Evolutionary conservation across 2,797 vertebrate species (phyloP), one percentile per base, ranked within the genome.

Genomic region (Botia almorhae): DNA sequence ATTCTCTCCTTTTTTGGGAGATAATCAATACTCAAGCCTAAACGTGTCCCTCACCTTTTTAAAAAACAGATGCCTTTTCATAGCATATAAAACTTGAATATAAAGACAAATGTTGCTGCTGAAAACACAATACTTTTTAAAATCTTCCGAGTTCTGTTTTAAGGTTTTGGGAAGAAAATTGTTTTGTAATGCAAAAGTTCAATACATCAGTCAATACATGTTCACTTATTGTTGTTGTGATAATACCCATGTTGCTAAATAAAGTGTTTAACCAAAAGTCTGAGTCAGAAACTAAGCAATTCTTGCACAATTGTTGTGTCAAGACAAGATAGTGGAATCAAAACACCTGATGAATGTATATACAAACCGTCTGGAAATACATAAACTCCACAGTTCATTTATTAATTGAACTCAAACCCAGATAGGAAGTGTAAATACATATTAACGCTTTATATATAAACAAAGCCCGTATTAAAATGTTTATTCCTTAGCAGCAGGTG

Each of bases 401-500:
- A 58, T 23, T 23, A 0, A 26, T 13, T 14, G 12, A 26, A 13
- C 26, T 12, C 0, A 23, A 26, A 0, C 4, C 11, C 3, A 13
- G 12, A 13, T 60, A 12, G 21, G 10, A 23, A 12, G 10, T 51
- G 3, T 50, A 12, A 50, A 48, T 26, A 48, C 2, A 48, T 48
- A 10, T 48, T 48, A 10, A 48, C 6, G 48, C 13, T 50, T 12
- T 50, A 11, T 5, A 33, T 5, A 33, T 33, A 33, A 33, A 33
- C 33, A 2, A 33, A 33, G 33, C 36, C 10, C 7, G 10, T 46
- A 46, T 46, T 46, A 2, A 10, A 46, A 8, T 23, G 14, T 10
- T 60, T 69, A 58, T 46, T 48, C 55, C 63, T 12, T 10, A 74
- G 11, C 84, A 77, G 81, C 50, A 82, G 84, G 33, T 67, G 78